Evolutionary conservation across 1,140 invertebrate genomes (phyloP).

Genomic region (Cyphomyrmex costatus): DNA sequence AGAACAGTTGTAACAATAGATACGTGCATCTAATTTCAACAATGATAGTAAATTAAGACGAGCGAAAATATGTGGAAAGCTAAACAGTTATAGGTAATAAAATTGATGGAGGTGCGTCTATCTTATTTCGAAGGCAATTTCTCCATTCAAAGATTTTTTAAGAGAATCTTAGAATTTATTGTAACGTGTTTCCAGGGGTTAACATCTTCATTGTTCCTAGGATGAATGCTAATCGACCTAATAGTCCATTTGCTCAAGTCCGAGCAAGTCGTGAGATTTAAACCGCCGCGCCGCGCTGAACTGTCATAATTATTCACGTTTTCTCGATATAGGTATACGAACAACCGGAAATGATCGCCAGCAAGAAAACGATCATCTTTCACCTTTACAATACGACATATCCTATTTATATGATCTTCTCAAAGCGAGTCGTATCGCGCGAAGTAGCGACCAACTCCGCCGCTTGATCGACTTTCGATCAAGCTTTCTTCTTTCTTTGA

Average conservation of each 20-base stretch:
- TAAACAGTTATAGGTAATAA: neutral
- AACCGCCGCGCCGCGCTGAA: too few species aligned
- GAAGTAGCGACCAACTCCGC: conserved; percentile 5
- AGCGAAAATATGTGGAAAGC: neutral
- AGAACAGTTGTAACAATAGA: conserved; percentile 5
- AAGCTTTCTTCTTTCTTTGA: conserved; percentile 56
- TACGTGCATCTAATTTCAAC: neutral
- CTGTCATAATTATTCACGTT: conserved; percentile 20
- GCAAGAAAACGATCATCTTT: neutral
- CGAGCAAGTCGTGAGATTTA: neutral
- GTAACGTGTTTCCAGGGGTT: neutral
- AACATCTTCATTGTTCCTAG: neutral
- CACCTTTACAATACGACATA: neutral
- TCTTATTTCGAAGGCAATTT: neutral
- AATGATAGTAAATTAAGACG: conserved; percentile 8
- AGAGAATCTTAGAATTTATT: neutral
- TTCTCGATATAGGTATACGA: neutral
- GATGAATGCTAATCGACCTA: neutral
- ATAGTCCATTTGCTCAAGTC: neutral
- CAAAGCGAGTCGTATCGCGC: conserved; percentile 2
- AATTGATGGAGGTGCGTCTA: neutral
- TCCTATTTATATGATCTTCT: neutral
- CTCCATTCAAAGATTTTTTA: neutral
- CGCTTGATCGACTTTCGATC: conserved; percentile 63
- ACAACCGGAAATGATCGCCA: neutral